Evolutionary conservation across 2,888 invertebrate species (phyloP), one percentile per base, ranked within the genome.

Genomic region (Chloroclystis v-ata): DNA sequence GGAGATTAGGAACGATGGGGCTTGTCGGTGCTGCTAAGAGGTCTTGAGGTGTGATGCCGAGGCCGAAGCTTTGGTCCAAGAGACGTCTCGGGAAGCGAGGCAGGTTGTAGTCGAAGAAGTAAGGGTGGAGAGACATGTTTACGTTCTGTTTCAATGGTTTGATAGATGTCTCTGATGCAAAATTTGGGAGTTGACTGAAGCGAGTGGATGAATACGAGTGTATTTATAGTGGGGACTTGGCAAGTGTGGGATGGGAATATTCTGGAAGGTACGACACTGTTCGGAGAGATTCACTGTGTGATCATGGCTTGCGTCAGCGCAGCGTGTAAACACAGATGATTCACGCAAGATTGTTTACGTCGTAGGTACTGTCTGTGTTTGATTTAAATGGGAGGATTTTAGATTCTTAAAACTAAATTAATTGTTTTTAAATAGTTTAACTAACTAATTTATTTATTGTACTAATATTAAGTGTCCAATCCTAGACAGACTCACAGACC

Each of bases 31-130:
- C 69, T 0, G 77, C 78, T 1, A 69, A 54, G 1, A 83, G 61
- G 37, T 89, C 89, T 33, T 82, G 79, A 5, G 84, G 78, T 5
- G 80, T 79, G 10, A 89, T 56, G 0, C 83, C 71, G 1, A 85
- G 64, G 0, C 89, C 83, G 43, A 84, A 83, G 47, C 76, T 81
- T 56, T 89, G 89, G 47, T 89, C 76, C 1, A 86, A 65, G 1
- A 88, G 73, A 3, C 85, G 69, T 12, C 67, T 64, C 0, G 83
- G 85, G 67, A 85, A 86, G 20, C 77, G 67, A 0, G 76, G 77
- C 8, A 67, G 24, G 13, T 75, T 70, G 64, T 79, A 80, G 52
- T 86, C 80, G 40, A 78, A 72, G 49, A 85, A 72, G 33, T 74
- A 79, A 2, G 82, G 81, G 4, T 69, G 56, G 10, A 81, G 57